Evolutionary conservation across 2,797 vertebrate species (phyloP), one percentile per base, ranked within the genome.

Genomic region (Huso huso): DNA sequence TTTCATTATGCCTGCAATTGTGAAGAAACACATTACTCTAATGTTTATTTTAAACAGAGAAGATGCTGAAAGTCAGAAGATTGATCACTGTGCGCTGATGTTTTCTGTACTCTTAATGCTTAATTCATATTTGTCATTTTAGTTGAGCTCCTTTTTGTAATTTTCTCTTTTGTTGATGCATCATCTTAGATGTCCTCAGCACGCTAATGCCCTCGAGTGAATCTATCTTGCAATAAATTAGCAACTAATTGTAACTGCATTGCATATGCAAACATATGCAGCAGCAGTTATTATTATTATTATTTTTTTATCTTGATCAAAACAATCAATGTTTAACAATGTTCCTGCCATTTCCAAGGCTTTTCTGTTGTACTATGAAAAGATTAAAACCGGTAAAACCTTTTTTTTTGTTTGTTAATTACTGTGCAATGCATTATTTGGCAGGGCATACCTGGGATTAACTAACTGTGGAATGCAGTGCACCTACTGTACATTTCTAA

Each of bases 1-100:
- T 80, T 74, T 82, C 77, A 82, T 82, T 72, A 84, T 85, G 75
- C 92, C 94, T 95, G 75, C 0, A 74, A 74, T 69, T 70, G 75
- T 53, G 23, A 71, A 58, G 66, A 12, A 52, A 71, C 6, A 2
- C 8, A 6, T 8, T 60, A 9, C 11, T 62, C 51, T 73, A 10
- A 6, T 10, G 52, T 12, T 13, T 59, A 48, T 49, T 49, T 64
- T 68, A 10, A 55, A 68, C 51, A 51, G 11, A 65, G 2, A 51
- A 2, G 12, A 58, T 58, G 55, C 55, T 58, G 55, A 15, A 15
- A 7, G 7, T 13, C 55, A 11, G 6, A 11, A 58, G 55, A 58
- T 7, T 6, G 55, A 58, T 58, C 55, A 6, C 55, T 58, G 12
- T 11, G 8, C 6, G 55, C n/a, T n/a, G 55, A 58, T 58, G 55